Evolutionary conservation across 64 coral and sea anemone genomes (phyloP), one percentile per base, ranked within the genome.

Genomic region (Trachythela sp.): DNA sequence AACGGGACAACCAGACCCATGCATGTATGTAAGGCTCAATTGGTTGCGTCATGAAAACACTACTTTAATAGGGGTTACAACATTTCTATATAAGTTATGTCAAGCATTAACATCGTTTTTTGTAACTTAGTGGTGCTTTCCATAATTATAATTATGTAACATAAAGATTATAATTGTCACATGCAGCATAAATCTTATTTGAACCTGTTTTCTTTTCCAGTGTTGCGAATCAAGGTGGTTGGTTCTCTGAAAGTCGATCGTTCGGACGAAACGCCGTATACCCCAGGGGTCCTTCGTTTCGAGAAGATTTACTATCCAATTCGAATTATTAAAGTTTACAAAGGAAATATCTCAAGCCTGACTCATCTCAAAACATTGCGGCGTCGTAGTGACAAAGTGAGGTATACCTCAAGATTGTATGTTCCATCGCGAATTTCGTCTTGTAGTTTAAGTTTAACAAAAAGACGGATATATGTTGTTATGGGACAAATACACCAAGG

Each of bases 401-500:
- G 37, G 35, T 80, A 80, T 30, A 38, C 20, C 33, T 80, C 75
- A 38, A 35, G 75, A 80, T 30, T 80, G 31, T 80, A 80, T 39
- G 75, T 80, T 36, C 75, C 75, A 80, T 39, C 75, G 2, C 26
- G 75, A 15, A 80, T 80, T 9, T 80, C 75, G 3, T 80, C 75
- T 15, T 80, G 75, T 29, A 80, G 75, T 80, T 39, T 80, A 35
- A 80, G 75, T 37, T 80, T 80, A 36, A 80, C 75, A 22, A 80
- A 39, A 35, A 39, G 27, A 14, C 33, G 75, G 30, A 39, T 80
- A 17, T 80, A 80, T 30, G 75, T 80, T 35, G 75, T 80, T 15
- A 80, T 80, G 75, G 75, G 75, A 35, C 75, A 80, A 39, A 80
- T 80, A 35, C 75, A 80, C 34, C 33, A 80, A 80, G 75, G 75